Evolutionary conservation across 2,888 invertebrate species (phyloP).

Genomic region (Agrenia bidenticulata): DNA sequence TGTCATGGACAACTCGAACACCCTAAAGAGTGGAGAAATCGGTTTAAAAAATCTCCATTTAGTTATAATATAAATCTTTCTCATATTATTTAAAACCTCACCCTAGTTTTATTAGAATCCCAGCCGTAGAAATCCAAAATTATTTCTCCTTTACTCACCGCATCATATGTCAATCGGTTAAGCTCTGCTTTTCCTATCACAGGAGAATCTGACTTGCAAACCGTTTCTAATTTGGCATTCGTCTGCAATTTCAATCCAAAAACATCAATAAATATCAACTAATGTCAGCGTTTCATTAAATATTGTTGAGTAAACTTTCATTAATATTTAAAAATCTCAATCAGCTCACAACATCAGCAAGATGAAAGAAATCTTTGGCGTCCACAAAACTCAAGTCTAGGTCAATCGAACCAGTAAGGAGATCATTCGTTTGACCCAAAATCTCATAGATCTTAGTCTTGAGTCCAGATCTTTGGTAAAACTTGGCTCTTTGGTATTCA

Average conservation of each 20-base stretch:
- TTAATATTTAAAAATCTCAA: no score
- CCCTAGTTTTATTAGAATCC: constrained; percentile 58
- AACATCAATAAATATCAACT: no score
- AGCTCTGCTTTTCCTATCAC: constrained; percentile 29
- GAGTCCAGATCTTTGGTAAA: constrained; percentile 34
- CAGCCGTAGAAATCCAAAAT: constrained; percentile 67
- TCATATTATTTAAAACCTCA: not conserved
- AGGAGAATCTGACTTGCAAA: constrained; percentile 17
- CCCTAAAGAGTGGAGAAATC: no score
- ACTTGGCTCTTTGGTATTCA: constrained; percentile 27
- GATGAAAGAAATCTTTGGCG: constrained; percentile 39
- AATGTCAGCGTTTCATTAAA: no score
- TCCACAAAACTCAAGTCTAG: constrained; percentile 34
- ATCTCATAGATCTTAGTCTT: constrained; percentile 38
- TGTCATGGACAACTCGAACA: constrained; percentile 40
- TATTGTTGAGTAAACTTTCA: no score
- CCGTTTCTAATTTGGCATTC: constrained; percentile 23
- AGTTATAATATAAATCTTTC: no score
- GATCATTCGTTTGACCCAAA: constrained; percentile 39
- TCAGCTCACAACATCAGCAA: constrained; percentile 24
- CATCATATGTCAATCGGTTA: constrained; percentile 53
- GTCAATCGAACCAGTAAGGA: constrained; percentile 39
- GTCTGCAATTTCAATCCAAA: constrained; percentile 15
- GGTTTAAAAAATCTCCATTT: no score
- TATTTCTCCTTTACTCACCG: constrained; percentile 71